Evolutionary conservation across 1,140 invertebrate species (phyloP), one percentile per base, ranked within the genome.

Genomic region (Chionoecetes opilio): DNA sequence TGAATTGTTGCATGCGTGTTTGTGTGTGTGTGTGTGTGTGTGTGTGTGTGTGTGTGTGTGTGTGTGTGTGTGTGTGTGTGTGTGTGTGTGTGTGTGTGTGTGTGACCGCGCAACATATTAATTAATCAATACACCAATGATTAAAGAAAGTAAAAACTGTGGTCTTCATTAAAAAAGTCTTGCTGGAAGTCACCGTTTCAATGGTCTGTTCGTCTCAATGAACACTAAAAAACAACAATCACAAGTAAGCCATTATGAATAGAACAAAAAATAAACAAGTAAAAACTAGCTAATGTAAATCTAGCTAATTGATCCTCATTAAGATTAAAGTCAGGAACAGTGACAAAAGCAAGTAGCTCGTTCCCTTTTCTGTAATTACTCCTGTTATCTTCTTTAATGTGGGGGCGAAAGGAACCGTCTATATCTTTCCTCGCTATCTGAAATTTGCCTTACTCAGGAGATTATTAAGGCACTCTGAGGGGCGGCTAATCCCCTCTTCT

Each of bases 401-500:
- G 63, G 8, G 21, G 63, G 41, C 5, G 8, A 75, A 75, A 75
- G 63, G 63, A 75, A 75, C 63, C 63, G 8, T n/a, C 63, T 75
- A 75, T 75, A 75, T 75, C 63, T 75, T 75, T n/a, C 63, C 21
- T 75, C 63, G 63, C 63, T 75, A 75, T 75, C 63, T 75, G 63
- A 75, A 75, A 75, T 21, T 75, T 75, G 63, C 21, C 63, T 75
- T 26, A 75, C 63, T 21, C 21, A n/a, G 63, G n/a, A 75, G 63
- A n/a, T 75, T 75, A 75, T 75, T 75, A 75, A 75, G 63, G 63
- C 63, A 75, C 63, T 75, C 63, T 75, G 63, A 75, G 63, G 63
- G 63, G 21, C n/a, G 21, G 63, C 63, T 75, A 75, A 75, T 75
- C 63, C 63, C 63, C 63, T 75, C 63, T 75, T 75, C 63, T 75